These are phyloP conservation scores for Lycaena phlaeas DNA, from an alignment of 2,888 invertebrate genomes.

Conservation along the genomic window DNA sequence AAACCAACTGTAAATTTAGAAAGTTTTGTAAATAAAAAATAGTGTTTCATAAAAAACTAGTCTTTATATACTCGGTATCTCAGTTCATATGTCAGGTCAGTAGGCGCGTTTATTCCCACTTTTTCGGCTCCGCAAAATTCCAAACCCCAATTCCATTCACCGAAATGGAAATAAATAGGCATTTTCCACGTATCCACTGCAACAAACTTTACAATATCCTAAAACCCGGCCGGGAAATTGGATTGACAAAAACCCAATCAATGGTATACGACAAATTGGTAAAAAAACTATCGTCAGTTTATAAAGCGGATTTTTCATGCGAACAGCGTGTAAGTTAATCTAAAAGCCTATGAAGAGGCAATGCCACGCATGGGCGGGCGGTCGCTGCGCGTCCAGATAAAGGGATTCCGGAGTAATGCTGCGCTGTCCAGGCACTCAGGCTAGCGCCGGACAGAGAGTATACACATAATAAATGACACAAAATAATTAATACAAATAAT, in stretches of 20 bases:
- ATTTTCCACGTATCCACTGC: constrained; percentile 3
- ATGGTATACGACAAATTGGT: constrained; percentile 9
- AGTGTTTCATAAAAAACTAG: too few relatives aligned
- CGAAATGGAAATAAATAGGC: constrained; percentile 6
- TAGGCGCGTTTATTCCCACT: too few relatives aligned
- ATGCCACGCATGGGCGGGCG: constrained; percentile 16
- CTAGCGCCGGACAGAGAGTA: neutral
- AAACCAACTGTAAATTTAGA: too few relatives aligned
- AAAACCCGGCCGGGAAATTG: constrained; percentile 5
- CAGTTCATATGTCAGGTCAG: too few relatives aligned
- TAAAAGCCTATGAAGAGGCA: constrained; percentile 10
- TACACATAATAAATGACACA: too few relatives aligned
- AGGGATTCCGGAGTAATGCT: constrained; percentile 18
- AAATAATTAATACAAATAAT: too few relatives aligned
- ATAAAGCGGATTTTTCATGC: constrained; percentile 9
- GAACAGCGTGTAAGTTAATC: constrained; percentile 11
- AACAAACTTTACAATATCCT: constrained; percentile 8
- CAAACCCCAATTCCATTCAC: too few relatives aligned
- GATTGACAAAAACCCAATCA: constrained; percentile 11
- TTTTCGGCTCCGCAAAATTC: too few relatives aligned
- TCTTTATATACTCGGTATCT: too few relatives aligned
- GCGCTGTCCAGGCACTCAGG: constrained; percentile 12
- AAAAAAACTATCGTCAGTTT: constrained; percentile 11
- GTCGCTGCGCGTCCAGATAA: constrained; percentile 18
- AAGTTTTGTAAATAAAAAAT: too few relatives aligned